These are phyloP conservation scores for Thunnus thynnus DNA, from an alignment of 2,113 vertebrate genomes.

Conservation along the genomic window DNA sequence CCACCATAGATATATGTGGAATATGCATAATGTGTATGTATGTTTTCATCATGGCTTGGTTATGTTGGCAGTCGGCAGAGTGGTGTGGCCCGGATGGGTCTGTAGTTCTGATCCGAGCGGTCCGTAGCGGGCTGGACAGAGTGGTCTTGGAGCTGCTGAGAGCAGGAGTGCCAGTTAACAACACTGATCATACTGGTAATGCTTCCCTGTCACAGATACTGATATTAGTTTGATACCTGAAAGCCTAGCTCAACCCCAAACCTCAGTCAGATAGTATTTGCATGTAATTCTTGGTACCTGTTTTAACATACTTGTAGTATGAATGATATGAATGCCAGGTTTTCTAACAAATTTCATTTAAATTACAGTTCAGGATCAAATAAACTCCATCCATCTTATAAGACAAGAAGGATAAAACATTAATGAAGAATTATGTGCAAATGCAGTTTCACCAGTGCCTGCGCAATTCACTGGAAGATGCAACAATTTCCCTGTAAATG, in stretches of 20 bases:
- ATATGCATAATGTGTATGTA: neutral
- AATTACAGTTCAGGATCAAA: neutral
- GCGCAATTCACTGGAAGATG: neutral
- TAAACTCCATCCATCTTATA: neutral
- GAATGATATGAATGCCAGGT: neutral
- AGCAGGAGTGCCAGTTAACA: constrained; percentile 89
- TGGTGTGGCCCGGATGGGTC: constrained; percentile 87
- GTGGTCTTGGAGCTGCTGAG: constrained; percentile 90
- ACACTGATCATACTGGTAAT: constrained; percentile 89
- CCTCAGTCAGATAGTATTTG: neutral
- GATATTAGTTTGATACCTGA: neutral
- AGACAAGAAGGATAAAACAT: neutral
- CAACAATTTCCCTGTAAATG: neutral
- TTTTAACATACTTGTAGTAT: neutral
- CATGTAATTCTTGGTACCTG: neutral
- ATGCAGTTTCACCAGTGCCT: neutral
- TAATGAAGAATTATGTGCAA: constrained; percentile 9
- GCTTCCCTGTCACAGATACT: neutral
- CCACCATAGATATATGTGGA: neutral
- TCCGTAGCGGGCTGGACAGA: constrained; percentile 89
- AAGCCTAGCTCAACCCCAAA: constrained; percentile 8
- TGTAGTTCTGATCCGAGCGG: constrained; percentile 91
- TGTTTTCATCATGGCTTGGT: neutral
- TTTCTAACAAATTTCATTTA: neutral
- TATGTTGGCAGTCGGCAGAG: constrained; percentile 78